Evolutionary conservation across 1,140 invertebrate genomes (phyloP), one percentile per base, ranked within the genome.

Genomic region (Dreissena rostriformis): DNA sequence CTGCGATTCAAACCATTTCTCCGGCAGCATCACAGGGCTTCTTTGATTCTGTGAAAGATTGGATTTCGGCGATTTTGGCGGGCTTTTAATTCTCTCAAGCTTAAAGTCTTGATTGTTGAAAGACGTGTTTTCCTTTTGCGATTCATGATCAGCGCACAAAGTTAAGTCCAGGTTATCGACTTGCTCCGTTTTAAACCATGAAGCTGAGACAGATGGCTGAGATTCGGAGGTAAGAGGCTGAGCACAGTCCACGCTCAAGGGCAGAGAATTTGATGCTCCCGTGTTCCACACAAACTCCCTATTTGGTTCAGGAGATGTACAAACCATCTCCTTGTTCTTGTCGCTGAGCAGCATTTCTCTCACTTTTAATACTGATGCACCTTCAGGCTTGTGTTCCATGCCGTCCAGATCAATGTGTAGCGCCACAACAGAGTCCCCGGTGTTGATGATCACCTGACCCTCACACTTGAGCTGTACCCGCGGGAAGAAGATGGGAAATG

Each of bases 351-450:
- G 49, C 24, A 12, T 49, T 29, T 82, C 80, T 68, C 52, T 74
- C 6, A 57, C 61, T 53, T 68, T 82, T 39, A 71, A 71, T 70
- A 79, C 67, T 79, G 67, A 79, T 19, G 77, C 17, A 28, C 76
- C 65, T 19, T 70, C 70, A 10, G 70, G 55, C n/a, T 82, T 74
- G 39, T 49, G 22, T 7, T 75, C 53, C 26, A 82, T 74, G 19
- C 70, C 68, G 52, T 75, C 72, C n/a, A 75, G 11, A 52, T 81
- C 75, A 0, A 91, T 84, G 76, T 88, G 94, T 26, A 96, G 90
- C 24, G 96, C 95, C 79, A 96, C 95, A 28, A 96, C 93, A 85
- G 96, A 96, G 89, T 96, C 96, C 19, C 96, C 96, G 8, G 96
- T 96, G 88, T 96, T 96, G 24, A 96, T 93, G 15, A 96, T 94